A percentile compares a stretch with the other conserved stretches of the same genome.
These are phyloP conservation scores for Gasterosteus aculeatus DNA, from an alignment of 2,113 vertebrate genomes.

Conservation along the genomic window DNA sequence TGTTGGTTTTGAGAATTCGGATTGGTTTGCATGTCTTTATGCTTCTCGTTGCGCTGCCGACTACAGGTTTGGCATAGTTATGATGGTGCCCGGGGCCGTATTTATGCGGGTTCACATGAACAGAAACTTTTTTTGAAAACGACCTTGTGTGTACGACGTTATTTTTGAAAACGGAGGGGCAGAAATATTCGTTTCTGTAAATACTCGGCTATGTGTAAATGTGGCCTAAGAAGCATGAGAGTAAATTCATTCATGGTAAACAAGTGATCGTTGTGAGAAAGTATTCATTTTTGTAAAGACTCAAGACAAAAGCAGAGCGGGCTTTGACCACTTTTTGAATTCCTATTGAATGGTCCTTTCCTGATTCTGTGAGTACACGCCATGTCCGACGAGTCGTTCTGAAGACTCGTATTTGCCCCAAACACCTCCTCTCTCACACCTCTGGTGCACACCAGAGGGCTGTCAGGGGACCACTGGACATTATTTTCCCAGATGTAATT, in stretches of 20 bases:
- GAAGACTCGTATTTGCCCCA: background rate
- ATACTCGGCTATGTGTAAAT: too few species aligned
- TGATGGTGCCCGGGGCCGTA: too few species aligned
- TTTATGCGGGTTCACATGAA: too few species aligned
- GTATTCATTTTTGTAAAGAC: background rate
- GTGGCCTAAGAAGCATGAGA: background rate
- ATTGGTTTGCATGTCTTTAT: too few species aligned
- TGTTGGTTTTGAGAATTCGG: too few species aligned
- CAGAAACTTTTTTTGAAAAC: too few species aligned
- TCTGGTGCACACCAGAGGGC: slow-evolving; percentile 30
- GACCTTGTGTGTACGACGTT: too few species aligned
- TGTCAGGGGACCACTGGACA: slow-evolving; percentile 21
- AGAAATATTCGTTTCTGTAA: too few species aligned
- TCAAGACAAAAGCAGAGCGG: background rate
- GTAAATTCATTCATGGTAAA: background rate
- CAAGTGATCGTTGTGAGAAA: too few species aligned
- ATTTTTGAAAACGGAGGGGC: too few species aligned
- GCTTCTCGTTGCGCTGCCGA: too few species aligned
- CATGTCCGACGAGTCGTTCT: slow-evolving; percentile 26
- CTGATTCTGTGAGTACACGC: slow-evolving; percentile 19
- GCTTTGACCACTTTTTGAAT: background rate
- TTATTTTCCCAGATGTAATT: slow-evolving; percentile 23
- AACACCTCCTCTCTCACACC: background rate
- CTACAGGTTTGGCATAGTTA: too few species aligned
- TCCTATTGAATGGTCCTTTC: slow-evolving; percentile 2